These are phyloP conservation scores for Pavo muticus DNA, from an alignment of 2,113 vertebrate genomes.

Conservation along the genomic window DNA sequence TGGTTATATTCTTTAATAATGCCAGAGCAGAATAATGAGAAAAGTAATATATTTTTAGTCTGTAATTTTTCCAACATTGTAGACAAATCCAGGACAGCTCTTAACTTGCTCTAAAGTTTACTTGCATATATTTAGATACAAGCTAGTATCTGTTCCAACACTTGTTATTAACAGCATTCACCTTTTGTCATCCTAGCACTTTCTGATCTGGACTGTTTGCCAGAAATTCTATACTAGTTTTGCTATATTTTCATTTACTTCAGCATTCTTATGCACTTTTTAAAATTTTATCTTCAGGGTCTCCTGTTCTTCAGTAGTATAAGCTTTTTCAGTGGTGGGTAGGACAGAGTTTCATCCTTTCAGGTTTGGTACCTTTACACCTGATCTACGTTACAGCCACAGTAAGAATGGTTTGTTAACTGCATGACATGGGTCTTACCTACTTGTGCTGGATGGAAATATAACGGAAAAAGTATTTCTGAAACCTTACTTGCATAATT, in stretches of 20 bases:
- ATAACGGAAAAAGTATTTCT: background rate
- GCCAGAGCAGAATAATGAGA: background rate
- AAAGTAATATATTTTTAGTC: conserved; percentile 29
- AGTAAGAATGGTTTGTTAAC: conserved; percentile 15
- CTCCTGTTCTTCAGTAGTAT: background rate
- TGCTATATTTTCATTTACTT: background rate
- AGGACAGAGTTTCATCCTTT: background rate
- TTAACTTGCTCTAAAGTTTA: conserved; percentile 21
- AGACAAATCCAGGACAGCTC: conserved; percentile 11
- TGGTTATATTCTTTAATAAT: background rate
- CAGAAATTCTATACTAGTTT: background rate
- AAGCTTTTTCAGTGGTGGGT: background rate
- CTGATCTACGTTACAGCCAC: conserved; percentile 28
- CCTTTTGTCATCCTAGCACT: background rate
- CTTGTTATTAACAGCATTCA: background rate
- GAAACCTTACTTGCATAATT: background rate
- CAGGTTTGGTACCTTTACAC: conserved; percentile 25
- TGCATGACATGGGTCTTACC: background rate
- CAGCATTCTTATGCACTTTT: background rate
- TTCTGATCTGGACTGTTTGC: background rate
- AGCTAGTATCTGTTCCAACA: background rate
- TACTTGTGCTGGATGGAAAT: background rate
- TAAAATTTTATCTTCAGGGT: background rate
- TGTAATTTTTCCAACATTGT: conserved; percentile 18
- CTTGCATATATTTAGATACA: background rate